Evolutionary conservation across 2,888 invertebrate species (phyloP).

Genomic region (Unio delphinus): DNA sequence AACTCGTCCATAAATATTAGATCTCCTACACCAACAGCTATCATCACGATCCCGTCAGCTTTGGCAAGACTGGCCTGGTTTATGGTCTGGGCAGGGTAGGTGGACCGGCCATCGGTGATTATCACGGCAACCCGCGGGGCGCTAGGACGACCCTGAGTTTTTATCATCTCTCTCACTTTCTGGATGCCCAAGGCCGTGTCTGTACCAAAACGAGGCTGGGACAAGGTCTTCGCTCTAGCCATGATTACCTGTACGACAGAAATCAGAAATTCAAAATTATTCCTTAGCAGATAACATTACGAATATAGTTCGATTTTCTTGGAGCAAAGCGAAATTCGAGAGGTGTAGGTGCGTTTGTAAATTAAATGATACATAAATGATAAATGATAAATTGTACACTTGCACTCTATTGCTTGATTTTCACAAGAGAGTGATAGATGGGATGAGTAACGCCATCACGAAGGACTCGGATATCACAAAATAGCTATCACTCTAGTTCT

Average conservation of each 20-base stretch:
- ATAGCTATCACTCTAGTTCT: too few species aligned
- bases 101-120: conserved; percentile 58
- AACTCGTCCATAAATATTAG: conserved; percentile 47
- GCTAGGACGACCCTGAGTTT: conserved; percentile 35
- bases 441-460: too few species aligned
- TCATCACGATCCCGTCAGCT: conserved; percentile 45
- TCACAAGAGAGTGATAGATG: too few species aligned
- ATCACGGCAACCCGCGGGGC: conserved; percentile 52
- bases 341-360: too few species aligned
- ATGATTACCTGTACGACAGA: conserved; percentile 12
- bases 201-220: conserved; percentile 43
- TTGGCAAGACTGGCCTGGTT: conserved; percentile 42
- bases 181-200: conserved; percentile 51
- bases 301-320: too few species aligned
- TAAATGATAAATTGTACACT: too few species aligned
- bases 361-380: too few species aligned
- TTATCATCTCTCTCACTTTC: conserved; percentile 31
- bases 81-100: conserved; percentile 42
- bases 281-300: too few species aligned
- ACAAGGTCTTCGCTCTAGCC: conserved; percentile 20
- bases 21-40: conserved; percentile 56
- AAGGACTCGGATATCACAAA: too few species aligned
- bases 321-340: too few species aligned
- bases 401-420: too few species aligned
- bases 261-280: too few species aligned